Conservation (phyloP, 2,888 invertebrate genomes). For the Dilophus febrilis region DNA sequence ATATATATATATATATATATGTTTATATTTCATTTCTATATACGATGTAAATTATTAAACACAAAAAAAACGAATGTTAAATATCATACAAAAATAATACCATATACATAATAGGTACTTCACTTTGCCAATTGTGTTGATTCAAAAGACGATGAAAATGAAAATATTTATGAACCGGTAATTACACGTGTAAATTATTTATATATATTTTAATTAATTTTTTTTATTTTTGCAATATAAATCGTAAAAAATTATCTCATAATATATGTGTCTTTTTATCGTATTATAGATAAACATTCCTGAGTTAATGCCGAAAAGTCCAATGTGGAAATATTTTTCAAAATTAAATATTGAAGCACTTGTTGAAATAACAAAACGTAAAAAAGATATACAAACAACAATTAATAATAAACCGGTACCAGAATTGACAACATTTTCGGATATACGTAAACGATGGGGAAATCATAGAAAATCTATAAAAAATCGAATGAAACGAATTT, state of each 20-base stretch:
- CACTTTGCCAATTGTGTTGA: conserved; percentile 2
- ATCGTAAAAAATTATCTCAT: neutral
- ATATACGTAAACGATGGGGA: conserved; percentile 17
- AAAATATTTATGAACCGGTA: conserved; percentile 23
- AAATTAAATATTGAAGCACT: conserved; percentile 17
- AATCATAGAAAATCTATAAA: conserved; percentile 19
- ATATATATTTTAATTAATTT: neutral
- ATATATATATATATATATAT: neutral
- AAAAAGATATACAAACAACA: conserved; percentile 6
- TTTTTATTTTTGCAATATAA: neutral
- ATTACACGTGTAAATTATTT: conserved; percentile 5
- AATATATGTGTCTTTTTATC: conserved; percentile 1
- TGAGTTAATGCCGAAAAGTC: conserved; percentile 8
- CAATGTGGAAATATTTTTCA: conserved; percentile 18
- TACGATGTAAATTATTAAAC: too few species aligned
- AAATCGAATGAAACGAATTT: conserved; percentile 17
- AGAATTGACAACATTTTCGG: conserved; percentile 15
- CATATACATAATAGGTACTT: neutral
- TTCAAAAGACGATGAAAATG: conserved; percentile 14
- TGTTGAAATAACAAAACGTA: conserved; percentile 15
- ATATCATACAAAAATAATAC: neutral
- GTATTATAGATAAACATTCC: conserved; percentile 17
- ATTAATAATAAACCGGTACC: conserved; percentile 2
- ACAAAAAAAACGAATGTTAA: neutral
- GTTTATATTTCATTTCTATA: too few species aligned